A percentile compares a stretch with the other conserved stretches of the same genome.
Evolutionary conservation across 2,113 vertebrate species (phyloP).

Genomic region (Crotalus horridus): DNA sequence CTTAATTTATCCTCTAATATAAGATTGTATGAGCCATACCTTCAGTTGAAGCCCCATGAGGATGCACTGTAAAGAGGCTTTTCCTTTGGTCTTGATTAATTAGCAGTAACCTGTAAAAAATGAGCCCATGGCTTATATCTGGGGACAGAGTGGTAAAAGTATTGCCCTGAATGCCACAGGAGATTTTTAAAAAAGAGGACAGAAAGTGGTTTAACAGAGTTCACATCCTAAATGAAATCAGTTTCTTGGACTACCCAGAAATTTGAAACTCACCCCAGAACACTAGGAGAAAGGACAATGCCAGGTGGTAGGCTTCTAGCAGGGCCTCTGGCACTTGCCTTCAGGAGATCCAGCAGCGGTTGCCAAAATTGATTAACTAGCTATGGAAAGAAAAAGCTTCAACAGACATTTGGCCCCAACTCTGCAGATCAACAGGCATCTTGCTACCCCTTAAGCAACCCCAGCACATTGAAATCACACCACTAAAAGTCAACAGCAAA

Average conservation of each 20-base stretch:
- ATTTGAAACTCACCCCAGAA: conserved; percentile 70
- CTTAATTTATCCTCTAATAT: not conserved
- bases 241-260: not conserved
- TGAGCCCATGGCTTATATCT: too few species aligned
- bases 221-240: not conserved
- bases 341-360: conserved; percentile 75
- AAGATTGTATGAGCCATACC: not conserved
- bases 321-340: conserved; percentile 69
- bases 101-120: conserved; percentile 69
- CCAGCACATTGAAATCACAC: not conserved
- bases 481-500: not conserved
- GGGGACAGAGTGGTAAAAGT: not conserved
- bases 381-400: not conserved
- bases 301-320: conserved; percentile 68
- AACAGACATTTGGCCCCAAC: not conserved
- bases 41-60: conserved; percentile 27
- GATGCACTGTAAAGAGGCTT: conserved; percentile 71
- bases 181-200: not conserved
- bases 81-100: conserved; percentile 81
- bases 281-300: conserved; percentile 69
- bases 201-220: not conserved
- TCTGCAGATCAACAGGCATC: not conserved
- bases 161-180: not conserved
- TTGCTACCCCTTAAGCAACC: not conserved
- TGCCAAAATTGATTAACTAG: conserved; percentile 81